phyloP scores from a whole-genome alignment of 1,140 invertebrate species.

The Pollicipes pollicipes region DNA sequence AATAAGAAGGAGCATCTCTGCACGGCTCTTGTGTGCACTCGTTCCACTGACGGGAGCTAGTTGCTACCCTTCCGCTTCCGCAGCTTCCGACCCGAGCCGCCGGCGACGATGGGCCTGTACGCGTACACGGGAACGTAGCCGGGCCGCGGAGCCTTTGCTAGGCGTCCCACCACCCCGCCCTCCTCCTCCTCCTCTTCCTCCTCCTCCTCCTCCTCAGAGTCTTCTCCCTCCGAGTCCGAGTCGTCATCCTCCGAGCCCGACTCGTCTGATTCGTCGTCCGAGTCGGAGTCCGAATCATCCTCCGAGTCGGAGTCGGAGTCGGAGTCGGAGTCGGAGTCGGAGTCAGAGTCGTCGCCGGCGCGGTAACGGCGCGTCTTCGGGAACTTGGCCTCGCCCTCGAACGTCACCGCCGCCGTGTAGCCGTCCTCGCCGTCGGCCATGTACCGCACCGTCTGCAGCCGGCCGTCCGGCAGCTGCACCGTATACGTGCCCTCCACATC shows the following conservation, averaged over 20 bases:
- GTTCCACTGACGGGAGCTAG: too few species aligned
- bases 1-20: too few species aligned
- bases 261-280: too few species aligned
- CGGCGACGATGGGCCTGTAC: background rate
- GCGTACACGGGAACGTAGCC: background rate
- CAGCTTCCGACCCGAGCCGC: too few species aligned
- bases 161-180: too few species aligned
- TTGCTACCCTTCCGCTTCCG: too few species aligned
- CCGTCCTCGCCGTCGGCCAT: slow-evolving; percentile 21
- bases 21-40: too few species aligned
- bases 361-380: slow-evolving; percentile 7
- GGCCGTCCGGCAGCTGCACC: slow-evolving; percentile 22
- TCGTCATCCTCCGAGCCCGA: background rate
- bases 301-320: background rate
- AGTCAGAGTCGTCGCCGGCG: background rate
- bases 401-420: slow-evolving; percentile 20
- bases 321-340: background rate
- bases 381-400: slow-evolving; percentile 17
- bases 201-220: background rate
- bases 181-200: background rate
- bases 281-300: background rate
- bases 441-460: slow-evolving; percentile 22
- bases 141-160: background rate
- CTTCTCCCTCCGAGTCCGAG: background rate
- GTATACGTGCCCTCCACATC: slow-evolving; percentile 20